Percentiles rank a stretch among this genome's conserved stretches.
Conservation (phyloP, 2,888 invertebrate species). For the Nasonia oneida region DNA sequence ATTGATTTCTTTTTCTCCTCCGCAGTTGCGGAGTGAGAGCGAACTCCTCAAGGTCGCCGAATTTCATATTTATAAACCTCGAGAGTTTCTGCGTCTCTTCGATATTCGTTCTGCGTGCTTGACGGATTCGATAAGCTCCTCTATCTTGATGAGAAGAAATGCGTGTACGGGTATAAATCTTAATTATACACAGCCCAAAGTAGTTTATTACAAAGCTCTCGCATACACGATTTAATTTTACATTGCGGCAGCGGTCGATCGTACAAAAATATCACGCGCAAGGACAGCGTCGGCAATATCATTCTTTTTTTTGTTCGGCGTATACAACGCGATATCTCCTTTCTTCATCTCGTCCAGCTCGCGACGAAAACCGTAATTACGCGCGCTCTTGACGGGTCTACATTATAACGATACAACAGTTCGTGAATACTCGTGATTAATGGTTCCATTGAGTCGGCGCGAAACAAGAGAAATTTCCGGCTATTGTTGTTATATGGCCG, state of each 20-base stretch:
- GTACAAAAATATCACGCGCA: background rate
- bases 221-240: background rate
- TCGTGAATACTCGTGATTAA: slow-evolving; percentile 35
- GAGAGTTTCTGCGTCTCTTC: background rate
- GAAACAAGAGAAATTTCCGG: slow-evolving; percentile 54
- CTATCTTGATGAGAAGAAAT: background rate
- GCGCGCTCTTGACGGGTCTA: background rate
- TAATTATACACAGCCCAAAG: background rate
- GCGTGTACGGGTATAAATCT: background rate
- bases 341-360: background rate
- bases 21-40: background rate
- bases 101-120: background rate
- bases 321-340: background rate
- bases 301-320: background rate
- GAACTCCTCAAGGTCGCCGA: background rate
- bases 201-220: background rate
- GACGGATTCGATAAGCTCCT: background rate
- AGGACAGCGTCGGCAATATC: background rate
- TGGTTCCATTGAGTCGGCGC: slow-evolving; percentile 37
- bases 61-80: background rate
- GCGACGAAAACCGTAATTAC: background rate
- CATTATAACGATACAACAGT: slow-evolving; percentile 16
- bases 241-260: background rate
- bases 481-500: slow-evolving; percentile 44
- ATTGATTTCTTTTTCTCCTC: slow-evolving; percentile 25